Evolutionary conservation across 1,140 invertebrate species (phyloP).

Genomic region (Drosophila pseudoobscura): DNA sequence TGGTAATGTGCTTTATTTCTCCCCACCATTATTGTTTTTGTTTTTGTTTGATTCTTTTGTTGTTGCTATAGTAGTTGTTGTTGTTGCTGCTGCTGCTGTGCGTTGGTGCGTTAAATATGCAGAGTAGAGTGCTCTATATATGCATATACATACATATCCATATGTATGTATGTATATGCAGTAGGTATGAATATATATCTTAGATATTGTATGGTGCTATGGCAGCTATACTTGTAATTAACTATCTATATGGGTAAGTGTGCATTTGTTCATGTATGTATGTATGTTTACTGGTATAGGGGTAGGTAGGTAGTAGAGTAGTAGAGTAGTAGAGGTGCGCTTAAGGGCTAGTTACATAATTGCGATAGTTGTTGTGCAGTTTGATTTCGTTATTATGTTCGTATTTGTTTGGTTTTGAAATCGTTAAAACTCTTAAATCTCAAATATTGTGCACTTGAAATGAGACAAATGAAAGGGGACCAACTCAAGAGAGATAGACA

Average conservation of each 20-base stretch:
- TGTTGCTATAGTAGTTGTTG: constrained; percentile 18
- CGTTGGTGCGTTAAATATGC: constrained; percentile 73
- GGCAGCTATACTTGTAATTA: constrained; percentile 30
- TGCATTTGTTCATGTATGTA: constrained; percentile 21
- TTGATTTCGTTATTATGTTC: constrained; percentile 41
- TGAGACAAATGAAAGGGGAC: constrained; percentile 36
- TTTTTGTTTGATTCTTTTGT: constrained; percentile 38
- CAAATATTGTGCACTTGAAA: constrained; percentile 60
- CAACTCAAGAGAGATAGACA: not conserved
- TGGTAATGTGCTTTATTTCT: constrained; percentile 27
- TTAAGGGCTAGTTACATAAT: constrained; percentile 51
- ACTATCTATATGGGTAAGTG: too few species aligned
- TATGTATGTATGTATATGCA: constrained; percentile 13
- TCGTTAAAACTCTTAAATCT: constrained; percentile 42
- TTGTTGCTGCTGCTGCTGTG: constrained; percentile 23
- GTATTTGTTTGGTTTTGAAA: constrained; percentile 40
- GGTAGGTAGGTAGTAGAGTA: constrained; percentile 14
- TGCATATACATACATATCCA: constrained; percentile 19
- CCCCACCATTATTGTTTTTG: constrained; percentile 22
- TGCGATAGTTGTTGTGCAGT: constrained; percentile 58
- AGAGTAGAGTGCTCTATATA: constrained; percentile 70
- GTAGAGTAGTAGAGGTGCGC: constrained; percentile 26
- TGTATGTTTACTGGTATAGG: constrained; percentile 29
- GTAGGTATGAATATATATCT: constrained; percentile 23
- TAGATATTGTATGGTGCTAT: constrained; percentile 47